A percentile compares a stretch with the other conserved stretches of the same genome.
Evolutionary conservation across 2,797 vertebrate species (phyloP).

Genomic region (Gallinago stenura): DNA sequence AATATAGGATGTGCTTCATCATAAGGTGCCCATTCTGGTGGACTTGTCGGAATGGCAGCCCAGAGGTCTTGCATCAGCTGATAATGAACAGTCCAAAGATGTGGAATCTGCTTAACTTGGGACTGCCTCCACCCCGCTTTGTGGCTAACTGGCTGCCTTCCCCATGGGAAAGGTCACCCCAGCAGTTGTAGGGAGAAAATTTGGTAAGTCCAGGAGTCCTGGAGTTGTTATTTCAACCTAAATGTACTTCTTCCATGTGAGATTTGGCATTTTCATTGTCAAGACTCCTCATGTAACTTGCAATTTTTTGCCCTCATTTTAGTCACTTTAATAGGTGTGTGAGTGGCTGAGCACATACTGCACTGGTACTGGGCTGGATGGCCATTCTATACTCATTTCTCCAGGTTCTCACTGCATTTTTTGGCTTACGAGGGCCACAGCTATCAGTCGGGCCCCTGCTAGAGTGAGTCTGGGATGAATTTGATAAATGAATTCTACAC

Average conservation of each 20-base stretch:
- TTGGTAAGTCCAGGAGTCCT: background rate
- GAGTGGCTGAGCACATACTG: background rate
- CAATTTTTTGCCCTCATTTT: background rate
- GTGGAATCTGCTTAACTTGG: background rate
- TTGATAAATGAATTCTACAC: background rate
- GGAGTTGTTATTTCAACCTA: background rate
- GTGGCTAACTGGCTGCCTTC: background rate
- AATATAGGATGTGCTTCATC: background rate
- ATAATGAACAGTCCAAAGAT: fast-evolving
- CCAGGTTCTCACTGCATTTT: background rate
- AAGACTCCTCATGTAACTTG: background rate
- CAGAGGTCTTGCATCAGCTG: background rate
- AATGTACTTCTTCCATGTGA: background rate
- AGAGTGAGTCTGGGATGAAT: background rate
- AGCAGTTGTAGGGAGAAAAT: background rate
- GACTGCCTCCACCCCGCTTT: background rate
- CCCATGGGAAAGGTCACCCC: background rate
- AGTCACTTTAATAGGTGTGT: background rate
- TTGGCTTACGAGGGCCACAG: background rate
- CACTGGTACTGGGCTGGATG: background rate
- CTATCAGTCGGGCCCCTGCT: background rate
- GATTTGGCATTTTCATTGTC: background rate
- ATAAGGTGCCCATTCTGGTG: background rate
- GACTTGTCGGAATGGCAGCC: fast-evolving
- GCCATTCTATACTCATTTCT: background rate